Conservation (phyloP, 2,113 vertebrate genomes). For the Halichoeres trimaculatus region DNA sequence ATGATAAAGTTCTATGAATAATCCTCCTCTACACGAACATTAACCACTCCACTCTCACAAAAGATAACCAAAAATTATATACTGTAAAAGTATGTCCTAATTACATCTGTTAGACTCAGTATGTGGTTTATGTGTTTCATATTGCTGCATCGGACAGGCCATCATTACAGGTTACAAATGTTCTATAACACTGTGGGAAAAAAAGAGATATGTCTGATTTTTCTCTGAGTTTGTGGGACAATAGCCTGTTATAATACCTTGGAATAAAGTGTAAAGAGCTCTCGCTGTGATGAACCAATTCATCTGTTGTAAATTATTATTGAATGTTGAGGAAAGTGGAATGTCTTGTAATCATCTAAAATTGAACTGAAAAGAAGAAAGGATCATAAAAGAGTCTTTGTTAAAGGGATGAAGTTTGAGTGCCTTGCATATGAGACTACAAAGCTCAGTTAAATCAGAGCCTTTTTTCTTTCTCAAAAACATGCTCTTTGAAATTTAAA, state of each 20-base stretch:
- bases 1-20: neutral
- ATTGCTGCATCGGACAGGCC: neutral
- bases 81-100: too few relatives aligned
- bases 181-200: slow-evolving; percentile 1
- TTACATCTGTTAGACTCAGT: too few relatives aligned
- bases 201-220: neutral
- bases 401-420: slow-evolving; percentile 15
- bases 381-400: slow-evolving; percentile 23
- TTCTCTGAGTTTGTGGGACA: slow-evolving; percentile 15
- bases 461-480: neutral
- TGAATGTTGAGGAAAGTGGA: slow-evolving; percentile 40
- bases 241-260: slow-evolving; percentile 24
- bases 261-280: slow-evolving; percentile 18
- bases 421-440: slow-evolving; percentile 8
- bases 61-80: too few relatives aligned
- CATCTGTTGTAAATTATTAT: slow-evolving; percentile 5
- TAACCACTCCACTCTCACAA: too few relatives aligned
- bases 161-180: neutral
- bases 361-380: slow-evolving; percentile 6
- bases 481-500: slow-evolving; percentile 1
- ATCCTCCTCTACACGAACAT: too few relatives aligned
- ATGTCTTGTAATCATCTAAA: slow-evolving; percentile 34
- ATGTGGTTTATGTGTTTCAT: neutral
- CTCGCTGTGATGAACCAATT: slow-evolving; percentile 40
- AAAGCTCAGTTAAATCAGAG: neutral